Evolutionary conservation across 1,140 invertebrate genomes (phyloP).

Genomic region (Maconellicoccus hirsutus): DNA sequence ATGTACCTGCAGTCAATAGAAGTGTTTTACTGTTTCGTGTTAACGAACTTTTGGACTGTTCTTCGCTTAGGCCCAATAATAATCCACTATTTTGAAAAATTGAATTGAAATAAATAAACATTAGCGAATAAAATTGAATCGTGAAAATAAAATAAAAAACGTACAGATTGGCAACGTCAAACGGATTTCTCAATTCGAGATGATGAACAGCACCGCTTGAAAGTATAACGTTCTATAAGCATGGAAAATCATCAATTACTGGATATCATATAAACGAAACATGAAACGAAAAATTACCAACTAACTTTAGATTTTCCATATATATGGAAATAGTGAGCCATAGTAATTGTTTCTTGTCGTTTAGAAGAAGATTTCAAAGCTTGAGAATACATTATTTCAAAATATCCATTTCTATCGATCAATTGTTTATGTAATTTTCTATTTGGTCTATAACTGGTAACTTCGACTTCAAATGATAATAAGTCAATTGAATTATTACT

Average conservation of each 20-base stretch:
- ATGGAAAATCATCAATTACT: not conserved
- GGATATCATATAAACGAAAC: not conserved
- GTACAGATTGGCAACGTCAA: not conserved
- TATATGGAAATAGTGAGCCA: conserved; percentile 7
- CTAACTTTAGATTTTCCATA: conserved; percentile 16
- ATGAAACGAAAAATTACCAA: no score
- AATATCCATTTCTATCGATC: not conserved
- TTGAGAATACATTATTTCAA: conserved; percentile 1
- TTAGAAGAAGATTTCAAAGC: not conserved
- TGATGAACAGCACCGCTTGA: not conserved
- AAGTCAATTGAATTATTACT: not conserved
- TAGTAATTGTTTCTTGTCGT: conserved; percentile 6
- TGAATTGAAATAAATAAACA: not conserved
- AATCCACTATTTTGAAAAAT: not conserved
- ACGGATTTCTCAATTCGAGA: not conserved
- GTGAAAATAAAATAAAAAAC: not conserved
- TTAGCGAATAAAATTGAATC: not conserved
- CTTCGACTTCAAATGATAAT: not conserved
- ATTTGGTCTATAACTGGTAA: conserved; percentile 1
- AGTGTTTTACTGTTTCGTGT: not conserved
- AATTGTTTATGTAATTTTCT: not conserved
- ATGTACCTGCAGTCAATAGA: not conserved
- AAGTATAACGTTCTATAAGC: not conserved
- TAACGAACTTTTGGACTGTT: not conserved
- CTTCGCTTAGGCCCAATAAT: not conserved